These are phyloP conservation scores for Paracanthobrama guichenoti DNA, from an alignment of 2,113 vertebrate genomes.

Conservation along the genomic window DNA sequence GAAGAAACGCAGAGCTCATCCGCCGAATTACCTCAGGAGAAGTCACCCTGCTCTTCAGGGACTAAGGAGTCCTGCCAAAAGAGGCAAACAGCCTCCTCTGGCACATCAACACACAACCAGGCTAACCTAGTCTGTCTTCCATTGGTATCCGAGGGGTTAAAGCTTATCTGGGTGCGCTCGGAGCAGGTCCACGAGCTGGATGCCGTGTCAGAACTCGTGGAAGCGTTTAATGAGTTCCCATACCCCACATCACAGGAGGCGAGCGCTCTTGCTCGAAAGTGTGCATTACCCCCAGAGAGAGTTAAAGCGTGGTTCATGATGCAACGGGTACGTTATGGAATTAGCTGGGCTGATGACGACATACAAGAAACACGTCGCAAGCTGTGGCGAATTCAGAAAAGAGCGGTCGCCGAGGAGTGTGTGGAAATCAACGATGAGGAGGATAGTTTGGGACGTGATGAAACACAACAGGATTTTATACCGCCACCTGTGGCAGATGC, in stretches of 20 bases:
- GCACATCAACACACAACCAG: slow-evolving; percentile 52
- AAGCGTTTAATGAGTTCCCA: slow-evolving; percentile 84
- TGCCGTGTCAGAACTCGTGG: slow-evolving; percentile 71
- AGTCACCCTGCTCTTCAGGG: slow-evolving; percentile 38
- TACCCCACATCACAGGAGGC: slow-evolving; percentile 80
- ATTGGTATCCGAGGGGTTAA: slow-evolving; percentile 75
- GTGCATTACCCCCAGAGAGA: slow-evolving; percentile 80
- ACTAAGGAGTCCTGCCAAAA: slow-evolving; percentile 37
- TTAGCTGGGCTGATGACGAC: slow-evolving; percentile 86
- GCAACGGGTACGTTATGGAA: slow-evolving; percentile 83
- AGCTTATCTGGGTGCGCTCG: slow-evolving; percentile 78
- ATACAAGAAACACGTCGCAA: slow-evolving; percentile 73
- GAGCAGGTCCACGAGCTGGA: slow-evolving; percentile 75
- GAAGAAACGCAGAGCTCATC: slow-evolving; percentile 46
- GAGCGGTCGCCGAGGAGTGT: neutral
- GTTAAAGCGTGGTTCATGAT: slow-evolving; percentile 88
- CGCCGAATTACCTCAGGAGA: slow-evolving; percentile 43
- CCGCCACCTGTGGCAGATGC: neutral
- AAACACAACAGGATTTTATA: neutral
- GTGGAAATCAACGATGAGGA: neutral
- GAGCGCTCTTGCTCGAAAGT: slow-evolving; percentile 72
- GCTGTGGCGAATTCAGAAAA: slow-evolving; percentile 36
- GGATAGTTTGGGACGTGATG: neutral
- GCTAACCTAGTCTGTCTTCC: slow-evolving; percentile 75
- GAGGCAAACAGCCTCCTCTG: slow-evolving; percentile 1